Percentiles rank a stretch among this genome's conserved stretches.
These are phyloP conservation scores for Helobdella robusta DNA, from an alignment of 2,888 invertebrate species.

Conservation along the genomic window DNA sequence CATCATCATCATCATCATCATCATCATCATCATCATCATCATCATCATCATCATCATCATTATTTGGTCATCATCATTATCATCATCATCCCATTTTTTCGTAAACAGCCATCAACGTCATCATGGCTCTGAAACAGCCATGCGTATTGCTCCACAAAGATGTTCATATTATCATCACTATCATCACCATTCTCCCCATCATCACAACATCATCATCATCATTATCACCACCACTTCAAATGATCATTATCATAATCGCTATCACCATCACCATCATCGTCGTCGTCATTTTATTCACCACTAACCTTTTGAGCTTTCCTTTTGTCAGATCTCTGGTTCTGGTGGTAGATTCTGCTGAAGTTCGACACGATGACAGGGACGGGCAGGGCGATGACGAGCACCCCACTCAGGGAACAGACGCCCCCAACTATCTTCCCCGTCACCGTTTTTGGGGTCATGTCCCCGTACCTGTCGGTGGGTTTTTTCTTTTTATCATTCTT, in stretches of 20 bases:
- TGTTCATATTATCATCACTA: slow-evolving; percentile 27
- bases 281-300: slow-evolving; percentile 23
- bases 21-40: slow-evolving; percentile 28
- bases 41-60: slow-evolving; percentile 26
- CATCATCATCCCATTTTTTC: no score
- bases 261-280: slow-evolving; percentile 26
- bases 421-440: slow-evolving; percentile 98
- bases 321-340: slow-evolving; percentile 97
- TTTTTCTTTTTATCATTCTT: no score
- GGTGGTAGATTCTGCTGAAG: slow-evolving; percentile 98
- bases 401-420: slow-evolving; percentile 94
- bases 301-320: slow-evolving; percentile 92
- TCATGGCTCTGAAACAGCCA: no score
- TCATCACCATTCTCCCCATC: slow-evolving; percentile 24
- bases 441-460: slow-evolving; percentile 97
- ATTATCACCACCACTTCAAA: slow-evolving; percentile 18
- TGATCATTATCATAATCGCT: slow-evolving; percentile 24
- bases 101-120: no score
- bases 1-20: slow-evolving; percentile 28
- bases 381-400: slow-evolving; percentile 95
- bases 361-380: slow-evolving; percentile 99
- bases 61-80: no score
- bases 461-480: slow-evolving; percentile 95
- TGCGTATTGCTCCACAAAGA: no score
- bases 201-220: slow-evolving; percentile 24